Percentiles rank a stretch among this genome's conserved stretches.
These are phyloP conservation scores for Botrylloides violaceus DNA, from an alignment of 23 tunicate genomes.

Conservation along the genomic window DNA sequence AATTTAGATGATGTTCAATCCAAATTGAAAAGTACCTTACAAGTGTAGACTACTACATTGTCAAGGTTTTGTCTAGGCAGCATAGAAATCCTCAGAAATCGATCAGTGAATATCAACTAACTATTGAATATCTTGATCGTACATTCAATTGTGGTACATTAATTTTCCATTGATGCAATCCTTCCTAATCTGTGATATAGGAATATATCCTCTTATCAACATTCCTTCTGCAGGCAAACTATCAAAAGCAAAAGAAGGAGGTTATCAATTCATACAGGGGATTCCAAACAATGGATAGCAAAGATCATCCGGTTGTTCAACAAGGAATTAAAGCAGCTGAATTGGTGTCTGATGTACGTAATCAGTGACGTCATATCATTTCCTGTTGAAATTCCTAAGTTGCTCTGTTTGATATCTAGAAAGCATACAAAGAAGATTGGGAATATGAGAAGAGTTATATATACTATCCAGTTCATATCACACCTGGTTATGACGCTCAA, in stretches of 20 bases:
- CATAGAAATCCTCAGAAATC: too few relatives aligned
- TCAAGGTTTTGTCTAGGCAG: too few relatives aligned
- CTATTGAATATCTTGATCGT: too few relatives aligned
- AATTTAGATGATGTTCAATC: too few relatives aligned
- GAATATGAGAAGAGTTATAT: conserved; percentile 74
- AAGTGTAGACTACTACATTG: too few relatives aligned
- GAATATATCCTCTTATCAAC: background rate
- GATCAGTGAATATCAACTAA: too few relatives aligned
- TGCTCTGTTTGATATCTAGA: conserved; percentile 7
- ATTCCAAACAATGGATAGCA: conserved; percentile 95
- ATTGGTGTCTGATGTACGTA: conserved; percentile 71
- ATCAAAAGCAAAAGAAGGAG: conserved; percentile 63
- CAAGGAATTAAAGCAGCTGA: conserved; percentile 93
- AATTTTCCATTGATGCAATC: background rate
- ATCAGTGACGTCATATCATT: too few relatives aligned
- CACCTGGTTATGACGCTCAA: conserved; percentile 83
- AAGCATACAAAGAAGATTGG: conserved; percentile 85
- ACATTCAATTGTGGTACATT: too few relatives aligned
- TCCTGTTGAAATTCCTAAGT: background rate
- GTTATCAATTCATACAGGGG: conserved; percentile 68
- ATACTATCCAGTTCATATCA: conserved; percentile 90
- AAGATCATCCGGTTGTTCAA: conserved; percentile 87
- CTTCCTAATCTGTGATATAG: background rate
- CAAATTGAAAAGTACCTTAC: too few relatives aligned
- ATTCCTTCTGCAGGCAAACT: conserved; percentile 33